Evolutionary conservation across 1,140 invertebrate species (phyloP), one percentile per base, ranked within the genome.

Genomic region (Venustaconcha ellipsiformis): DNA sequence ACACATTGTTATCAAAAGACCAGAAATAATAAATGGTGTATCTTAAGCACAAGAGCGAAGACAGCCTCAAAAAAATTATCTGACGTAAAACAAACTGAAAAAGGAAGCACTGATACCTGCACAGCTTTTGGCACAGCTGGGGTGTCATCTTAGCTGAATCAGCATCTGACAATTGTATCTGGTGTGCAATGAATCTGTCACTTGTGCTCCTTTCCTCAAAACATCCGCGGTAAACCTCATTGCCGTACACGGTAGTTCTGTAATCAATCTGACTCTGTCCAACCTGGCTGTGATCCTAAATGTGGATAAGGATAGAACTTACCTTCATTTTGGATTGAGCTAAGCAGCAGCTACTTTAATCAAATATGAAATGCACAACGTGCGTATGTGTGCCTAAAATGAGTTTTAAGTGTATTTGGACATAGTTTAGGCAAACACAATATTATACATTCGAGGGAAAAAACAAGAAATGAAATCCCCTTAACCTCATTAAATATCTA

Each of bases 221-320:
- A 72, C 84, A 85, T 0, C 84, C 84, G 57, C 78, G 63, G 70
- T 80, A 84, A 6, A 85, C 76, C 67, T 85, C 84, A 71, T 85
- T 84, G 14, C 84, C 84, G 62, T 80, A 78, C 26, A 72, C 66
- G 0, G 80, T 80, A 14, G 63, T 76, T 20, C 30, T 58, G 23
- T 80, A 76, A 37, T 80, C 63, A 18, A 85, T 85, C 30, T 68
- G 59, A 18, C 79, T 80, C 72, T 84, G 82, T 8, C 84, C 84
- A 14, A 78, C 26, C 26, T 80, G 77, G 70, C 82, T 84, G 17
- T 78, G 76, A 70, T 85, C 84, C 84, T 85, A n/a, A 67, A 56
- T 15, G 65, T 67, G 11, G 65, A 37, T 26, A 56, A 4, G 8
- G 30, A n/a, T 67, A 67, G 14, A 67, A 20, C 30, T 8, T 48